phyloP scores from a whole-genome alignment of 2,888 invertebrate genomes.

The Candidula unifasciata region DNA sequence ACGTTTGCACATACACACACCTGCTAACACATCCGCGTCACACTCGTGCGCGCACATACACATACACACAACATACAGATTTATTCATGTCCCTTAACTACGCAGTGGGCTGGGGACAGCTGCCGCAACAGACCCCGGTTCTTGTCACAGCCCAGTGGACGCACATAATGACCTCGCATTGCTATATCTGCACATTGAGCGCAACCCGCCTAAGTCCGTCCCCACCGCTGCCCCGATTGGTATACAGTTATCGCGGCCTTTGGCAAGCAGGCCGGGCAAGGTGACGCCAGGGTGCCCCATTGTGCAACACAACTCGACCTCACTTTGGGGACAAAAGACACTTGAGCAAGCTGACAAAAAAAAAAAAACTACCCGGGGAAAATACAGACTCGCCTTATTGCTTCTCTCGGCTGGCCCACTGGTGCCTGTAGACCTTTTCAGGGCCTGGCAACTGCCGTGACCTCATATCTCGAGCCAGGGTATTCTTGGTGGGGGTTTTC shows the following conservation, averaged over 20 bases:
- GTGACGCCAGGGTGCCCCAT: conserved; percentile 16
- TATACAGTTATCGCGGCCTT: background rate
- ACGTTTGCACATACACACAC: background rate
- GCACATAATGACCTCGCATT: conserved; percentile 40
- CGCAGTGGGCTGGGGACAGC: conserved; percentile 47
- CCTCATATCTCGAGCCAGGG: background rate
- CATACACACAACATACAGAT: background rate
- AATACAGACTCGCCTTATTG: background rate
- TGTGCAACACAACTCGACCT: conserved; percentile 27
- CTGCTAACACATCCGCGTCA: no score
- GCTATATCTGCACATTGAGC: background rate
- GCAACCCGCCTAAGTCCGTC: background rate
- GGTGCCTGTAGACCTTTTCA: background rate
- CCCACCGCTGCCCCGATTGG: background rate
- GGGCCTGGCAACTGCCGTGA: background rate
- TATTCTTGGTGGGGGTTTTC: background rate
- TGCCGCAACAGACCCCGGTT: conserved; percentile 35
- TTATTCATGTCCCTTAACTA: conserved; percentile 30
- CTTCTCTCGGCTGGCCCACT: conserved; percentile 14
- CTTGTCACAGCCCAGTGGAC: conserved; percentile 46
- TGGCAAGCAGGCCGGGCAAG: background rate
- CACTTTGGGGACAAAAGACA: background rate
- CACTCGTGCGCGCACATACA: background rate
- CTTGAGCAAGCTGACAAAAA: no score
- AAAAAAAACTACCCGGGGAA: background rate